These are phyloP conservation scores for Pipistrellus pipistrellus DNA, from an alignment of 2,797 vertebrate species.

Conservation along the genomic window DNA sequence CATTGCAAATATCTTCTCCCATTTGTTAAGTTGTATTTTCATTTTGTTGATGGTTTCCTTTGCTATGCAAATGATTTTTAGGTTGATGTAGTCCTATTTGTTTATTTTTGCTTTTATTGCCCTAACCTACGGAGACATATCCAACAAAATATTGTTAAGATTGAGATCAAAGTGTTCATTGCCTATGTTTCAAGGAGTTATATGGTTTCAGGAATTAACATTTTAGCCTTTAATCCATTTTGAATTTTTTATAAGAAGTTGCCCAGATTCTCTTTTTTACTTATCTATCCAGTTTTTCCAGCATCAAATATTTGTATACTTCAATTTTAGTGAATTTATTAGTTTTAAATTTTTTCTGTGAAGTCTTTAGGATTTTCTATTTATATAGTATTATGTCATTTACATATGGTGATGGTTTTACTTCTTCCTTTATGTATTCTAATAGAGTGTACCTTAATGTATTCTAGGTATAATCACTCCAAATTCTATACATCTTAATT, in stretches of 20 bases:
- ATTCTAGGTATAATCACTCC: background rate
- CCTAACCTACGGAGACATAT: background rate
- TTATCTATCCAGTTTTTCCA: background rate
- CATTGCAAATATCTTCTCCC: background rate
- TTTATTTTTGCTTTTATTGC: background rate
- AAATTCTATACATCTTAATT: slow-evolving; percentile 16
- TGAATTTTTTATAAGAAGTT: background rate
- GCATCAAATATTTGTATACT: background rate
- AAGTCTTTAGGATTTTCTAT: background rate
- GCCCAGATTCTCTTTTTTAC: background rate
- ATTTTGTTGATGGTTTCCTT: background rate
- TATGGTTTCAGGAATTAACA: background rate
- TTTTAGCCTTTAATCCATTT: background rate
- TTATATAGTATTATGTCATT: no score
- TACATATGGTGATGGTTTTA: no score
- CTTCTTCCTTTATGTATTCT: background rate
- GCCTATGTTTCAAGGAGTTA: background rate
- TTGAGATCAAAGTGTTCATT: background rate
- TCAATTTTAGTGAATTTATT: background rate
- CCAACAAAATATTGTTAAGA: background rate
- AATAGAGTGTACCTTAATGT: background rate
- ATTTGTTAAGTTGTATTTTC: background rate
- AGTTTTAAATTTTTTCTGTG: background rate
- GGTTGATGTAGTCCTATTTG: background rate
- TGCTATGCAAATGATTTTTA: background rate